Conservation (phyloP, 2,888 invertebrate genomes). For the Dione vanillae region DNA sequence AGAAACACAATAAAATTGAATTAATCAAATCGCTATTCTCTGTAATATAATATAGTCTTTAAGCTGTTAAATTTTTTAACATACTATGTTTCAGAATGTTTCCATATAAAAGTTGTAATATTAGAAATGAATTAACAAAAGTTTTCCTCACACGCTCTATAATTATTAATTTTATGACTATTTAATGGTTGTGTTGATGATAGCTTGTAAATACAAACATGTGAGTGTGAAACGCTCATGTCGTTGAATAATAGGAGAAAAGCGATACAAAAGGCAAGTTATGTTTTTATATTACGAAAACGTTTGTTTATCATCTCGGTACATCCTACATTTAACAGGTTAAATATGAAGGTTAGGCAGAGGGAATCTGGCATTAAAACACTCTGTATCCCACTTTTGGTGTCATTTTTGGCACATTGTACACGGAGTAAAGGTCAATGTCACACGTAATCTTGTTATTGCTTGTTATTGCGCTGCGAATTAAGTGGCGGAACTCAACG, state of each 20-base stretch:
- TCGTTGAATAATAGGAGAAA: neutral
- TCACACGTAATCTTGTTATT: too few relatives aligned
- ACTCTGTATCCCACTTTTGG: neutral
- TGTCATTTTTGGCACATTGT: neutral
- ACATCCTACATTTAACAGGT: neutral
- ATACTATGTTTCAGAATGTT: conserved; percentile 31
- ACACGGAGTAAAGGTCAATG: too few relatives aligned
- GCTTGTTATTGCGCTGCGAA: too few relatives aligned
- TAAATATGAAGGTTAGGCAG: too few relatives aligned
- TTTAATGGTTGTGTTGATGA: neutral
- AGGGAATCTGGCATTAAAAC: neutral
- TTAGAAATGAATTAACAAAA: conserved; percentile 32
- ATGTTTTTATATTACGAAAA: neutral
- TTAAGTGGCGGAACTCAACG: too few relatives aligned
- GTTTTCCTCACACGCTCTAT: neutral
- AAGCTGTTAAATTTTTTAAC: conserved; percentile 1
- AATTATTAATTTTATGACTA: conserved; percentile 1
- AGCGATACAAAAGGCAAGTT: neutral
- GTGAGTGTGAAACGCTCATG: neutral
- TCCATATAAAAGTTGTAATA: neutral
- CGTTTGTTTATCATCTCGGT: neutral
- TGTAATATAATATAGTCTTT: neutral
- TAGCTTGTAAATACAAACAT: neutral
- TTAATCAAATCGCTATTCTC: neutral
- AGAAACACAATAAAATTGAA: neutral